These are phyloP conservation scores for Flabesymbios commensalis DNA, from an alignment of 2,888 invertebrate species.

Conservation along the genomic window DNA sequence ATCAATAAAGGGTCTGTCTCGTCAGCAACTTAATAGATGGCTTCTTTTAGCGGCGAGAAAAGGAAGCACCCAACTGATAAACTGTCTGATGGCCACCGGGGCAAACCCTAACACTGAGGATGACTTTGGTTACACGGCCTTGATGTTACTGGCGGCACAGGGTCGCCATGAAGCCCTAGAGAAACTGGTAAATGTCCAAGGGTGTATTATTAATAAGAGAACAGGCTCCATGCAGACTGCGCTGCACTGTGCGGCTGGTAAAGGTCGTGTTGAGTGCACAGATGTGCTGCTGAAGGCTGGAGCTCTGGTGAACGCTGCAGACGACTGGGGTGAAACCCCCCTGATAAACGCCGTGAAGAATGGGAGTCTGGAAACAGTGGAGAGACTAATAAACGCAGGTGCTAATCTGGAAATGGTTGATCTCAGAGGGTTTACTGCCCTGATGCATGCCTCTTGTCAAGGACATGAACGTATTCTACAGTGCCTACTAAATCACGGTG, in stretches of 20 bases:
- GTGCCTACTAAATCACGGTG: constrained; percentile 3
- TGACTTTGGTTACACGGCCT: constrained; percentile 12
- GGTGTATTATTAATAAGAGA: constrained; percentile 14
- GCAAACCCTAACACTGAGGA: constrained; percentile 9
- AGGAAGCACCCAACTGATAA: neutral
- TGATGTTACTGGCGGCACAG: constrained; percentile 15
- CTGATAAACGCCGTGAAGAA: constrained; percentile 7
- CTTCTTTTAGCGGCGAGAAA: neutral
- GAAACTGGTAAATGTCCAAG: neutral
- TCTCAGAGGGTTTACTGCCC: constrained; percentile 6
- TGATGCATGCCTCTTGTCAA: constrained; percentile 7
- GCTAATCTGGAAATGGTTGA: constrained; percentile 13
- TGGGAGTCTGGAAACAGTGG: neutral
- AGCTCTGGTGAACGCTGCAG: constrained; percentile 13
- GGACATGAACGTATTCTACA: constrained; percentile 1
- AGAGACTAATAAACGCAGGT: neutral
- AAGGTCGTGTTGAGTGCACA: constrained; percentile 10
- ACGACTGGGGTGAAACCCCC: constrained; percentile 21
- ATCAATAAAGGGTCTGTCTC: neutral
- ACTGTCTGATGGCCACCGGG: neutral
- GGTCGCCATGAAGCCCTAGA: constrained; percentile 5
- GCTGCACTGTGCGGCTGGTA: constrained; percentile 17
- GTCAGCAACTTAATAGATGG: neutral
- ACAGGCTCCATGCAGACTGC: constrained; percentile 9
- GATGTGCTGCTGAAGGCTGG: constrained; percentile 1